These are phyloP conservation scores for Ethmia dodecea DNA, from an alignment of 2,888 invertebrate species.

Conservation along the genomic window DNA sequence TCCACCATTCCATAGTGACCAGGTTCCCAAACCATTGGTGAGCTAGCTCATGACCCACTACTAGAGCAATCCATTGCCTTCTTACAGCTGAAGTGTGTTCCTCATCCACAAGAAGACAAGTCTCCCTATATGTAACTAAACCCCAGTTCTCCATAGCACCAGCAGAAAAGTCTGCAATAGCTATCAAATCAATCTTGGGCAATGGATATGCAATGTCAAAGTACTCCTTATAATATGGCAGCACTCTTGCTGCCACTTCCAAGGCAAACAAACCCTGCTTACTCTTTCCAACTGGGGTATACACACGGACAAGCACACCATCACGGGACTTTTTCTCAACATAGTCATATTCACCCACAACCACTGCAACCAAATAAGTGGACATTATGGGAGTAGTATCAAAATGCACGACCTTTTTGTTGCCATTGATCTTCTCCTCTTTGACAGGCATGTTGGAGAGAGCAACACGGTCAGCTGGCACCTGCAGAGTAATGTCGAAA, in stretches of 20 bases:
- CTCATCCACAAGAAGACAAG: conserved; percentile 92
- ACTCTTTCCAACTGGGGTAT: conserved; percentile 93
- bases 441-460: conserved; percentile 94
- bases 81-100: conserved; percentile 91
- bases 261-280: conserved; percentile 95
- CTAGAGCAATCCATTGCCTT: conserved; percentile 91
- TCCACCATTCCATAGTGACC: conserved; percentile 99
- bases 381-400: conserved; percentile 95
- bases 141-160: conserved; percentile 99
- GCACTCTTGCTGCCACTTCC: conserved; percentile 92
- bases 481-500: conserved; percentile 91
- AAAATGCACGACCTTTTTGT: conserved; percentile 81
- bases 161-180: conserved; percentile 95
- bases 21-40: conserved; percentile 99
- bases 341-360: conserved; percentile 96
- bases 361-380: conserved; percentile 95
- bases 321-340: conserved; percentile 91
- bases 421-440: conserved; percentile 58
- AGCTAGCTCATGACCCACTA: conserved; percentile 94
- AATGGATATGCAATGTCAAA: conserved; percentile 96
- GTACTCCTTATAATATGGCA: conserved; percentile 96
- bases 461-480: conserved; percentile 89
- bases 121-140: conserved; percentile 93
- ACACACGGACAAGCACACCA: conserved; percentile 89
- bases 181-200: conserved; percentile 97